These are phyloP conservation scores for Pogonophryne albipinna DNA, from an alignment of 2,797 vertebrate genomes.

Conservation along the genomic window DNA sequence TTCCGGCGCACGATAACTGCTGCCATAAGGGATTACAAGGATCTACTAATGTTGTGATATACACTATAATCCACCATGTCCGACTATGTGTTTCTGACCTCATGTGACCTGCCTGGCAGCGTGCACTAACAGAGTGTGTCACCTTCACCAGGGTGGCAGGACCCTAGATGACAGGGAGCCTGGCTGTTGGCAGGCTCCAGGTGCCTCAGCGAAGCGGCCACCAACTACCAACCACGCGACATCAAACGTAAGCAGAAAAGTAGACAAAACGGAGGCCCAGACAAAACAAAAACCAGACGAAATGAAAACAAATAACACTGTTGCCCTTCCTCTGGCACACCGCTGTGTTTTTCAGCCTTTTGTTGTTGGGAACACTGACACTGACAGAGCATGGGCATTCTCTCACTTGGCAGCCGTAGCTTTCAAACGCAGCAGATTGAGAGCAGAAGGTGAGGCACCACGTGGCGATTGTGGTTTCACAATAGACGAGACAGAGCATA, in stretches of 20 bases:
- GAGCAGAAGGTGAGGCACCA: slow-evolving; percentile 64
- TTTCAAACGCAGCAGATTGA: slow-evolving; percentile 54
- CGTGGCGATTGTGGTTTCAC: slow-evolving; percentile 70
- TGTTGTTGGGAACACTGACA: slow-evolving; percentile 41
- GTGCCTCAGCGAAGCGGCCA: slow-evolving; percentile 44
- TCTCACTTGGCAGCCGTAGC: slow-evolving; percentile 51
- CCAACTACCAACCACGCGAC: slow-evolving; percentile 46
- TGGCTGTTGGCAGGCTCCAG: slow-evolving; percentile 56
- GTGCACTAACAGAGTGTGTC: slow-evolving; percentile 60
- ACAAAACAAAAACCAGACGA: slow-evolving; percentile 75
- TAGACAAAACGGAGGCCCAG: slow-evolving; percentile 60
- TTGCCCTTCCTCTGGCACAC: slow-evolving; percentile 49
- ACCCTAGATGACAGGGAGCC: slow-evolving; percentile 65
- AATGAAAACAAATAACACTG: slow-evolving; percentile 72
- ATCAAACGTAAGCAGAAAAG: slow-evolving; percentile 60
- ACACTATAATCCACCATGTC: slow-evolving; percentile 64
- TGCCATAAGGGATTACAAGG: slow-evolving; percentile 52
- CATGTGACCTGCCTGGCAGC: slow-evolving; percentile 46
- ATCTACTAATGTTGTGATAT: slow-evolving; percentile 56
- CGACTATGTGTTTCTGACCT: slow-evolving; percentile 54
- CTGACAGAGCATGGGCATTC: slow-evolving; percentile 36
- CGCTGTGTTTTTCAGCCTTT: slow-evolving; percentile 43
- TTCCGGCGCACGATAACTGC: slow-evolving; percentile 57
- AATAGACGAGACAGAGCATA: slow-evolving; percentile 61
- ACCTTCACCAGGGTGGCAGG: slow-evolving; percentile 61